Evolutionary conservation across 1,140 invertebrate genomes (phyloP), one percentile per base, ranked within the genome.

Genomic region (Nautilus pompilius): DNA sequence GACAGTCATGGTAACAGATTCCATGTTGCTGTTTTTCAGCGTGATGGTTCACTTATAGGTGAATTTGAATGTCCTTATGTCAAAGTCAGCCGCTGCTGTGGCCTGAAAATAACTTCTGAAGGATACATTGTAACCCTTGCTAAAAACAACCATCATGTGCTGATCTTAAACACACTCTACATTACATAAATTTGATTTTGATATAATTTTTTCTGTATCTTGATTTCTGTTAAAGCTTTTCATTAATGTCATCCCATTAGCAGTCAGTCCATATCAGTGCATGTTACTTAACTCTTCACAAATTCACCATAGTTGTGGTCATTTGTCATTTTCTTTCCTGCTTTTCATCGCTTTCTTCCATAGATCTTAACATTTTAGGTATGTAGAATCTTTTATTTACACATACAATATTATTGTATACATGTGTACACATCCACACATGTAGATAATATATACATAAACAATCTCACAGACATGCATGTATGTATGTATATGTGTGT

Each of bases 1-100:
- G 95, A 98, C 83, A 96, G 94, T 13, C 95, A 98, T 85, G 95
- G 95, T 17, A 98, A 98, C 85, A 89, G 94, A 71, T 97, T 98
- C 80, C 95, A 98, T 80, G 93, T 98, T 51, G 93, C 93, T 58
- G 93, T 96, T 26, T 98, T 96, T 81, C 78, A 81, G 56, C 87
- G 91, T 62, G 91, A 93, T 79, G 93, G 93, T 24, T 87, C 88
- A 46, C 86, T 96, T 22, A 89, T 96, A 75, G 93, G 92, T 0
- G 94, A 98, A 78, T 97, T 96, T 80, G 93, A 97, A 82, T 98
- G 95, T 84, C 94, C 94, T 8, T 93, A 95, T 82, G 93, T 96
- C 49, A 98, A 97, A 87, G 95, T 98, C 48, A 96, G 93, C 66
- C 90, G 95, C 74, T 98, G 95, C 86, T 97, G 95, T 82, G 95